Conservation (phyloP, 2,797 vertebrate genomes). For the Syngnathus rostellatus region DNA sequence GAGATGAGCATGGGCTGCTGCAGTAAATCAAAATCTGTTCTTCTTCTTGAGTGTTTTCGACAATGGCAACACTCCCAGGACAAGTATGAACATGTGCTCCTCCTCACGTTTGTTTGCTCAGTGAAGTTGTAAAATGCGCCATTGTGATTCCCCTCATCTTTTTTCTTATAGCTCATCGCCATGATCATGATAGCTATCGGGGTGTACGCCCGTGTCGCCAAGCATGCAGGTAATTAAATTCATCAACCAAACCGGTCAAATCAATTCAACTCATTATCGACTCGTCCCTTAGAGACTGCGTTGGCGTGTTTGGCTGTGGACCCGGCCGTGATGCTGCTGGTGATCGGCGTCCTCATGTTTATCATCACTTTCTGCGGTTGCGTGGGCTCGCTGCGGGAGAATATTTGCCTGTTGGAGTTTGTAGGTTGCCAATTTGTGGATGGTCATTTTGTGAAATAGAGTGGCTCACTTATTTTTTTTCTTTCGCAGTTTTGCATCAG, state of each 20-base stretch:
- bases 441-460: neutral
- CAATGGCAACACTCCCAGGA: slow-evolving; percentile 30
- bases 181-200: slow-evolving; percentile 80
- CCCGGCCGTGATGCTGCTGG: slow-evolving; percentile 79
- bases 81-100: slow-evolving; percentile 33
- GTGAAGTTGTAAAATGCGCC: neutral
- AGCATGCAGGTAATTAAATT: slow-evolving; percentile 76
- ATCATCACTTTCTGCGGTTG: slow-evolving; percentile 93
- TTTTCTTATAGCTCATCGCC: slow-evolving; percentile 68
- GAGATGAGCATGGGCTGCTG: no score
- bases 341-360: slow-evolving; percentile 85
- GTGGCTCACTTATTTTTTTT: neutral
- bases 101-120: neutral
- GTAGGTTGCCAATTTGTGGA: slow-evolving; percentile 56
- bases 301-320: slow-evolving; percentile 80
- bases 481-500: slow-evolving; percentile 78
- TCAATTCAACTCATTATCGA: neutral
- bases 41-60: neutral
- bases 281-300: slow-evolving; percentile 69
- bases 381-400: slow-evolving; percentile 86
- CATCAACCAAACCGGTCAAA: neutral
- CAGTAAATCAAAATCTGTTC: neutral
- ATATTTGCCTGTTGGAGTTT: slow-evolving; percentile 85
- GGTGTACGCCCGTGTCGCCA: slow-evolving; percentile 81
- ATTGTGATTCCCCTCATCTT: slow-evolving; percentile 22